phyloP scores from a whole-genome alignment of 1,140 invertebrate species.

The Lepidurus apus region DNA sequence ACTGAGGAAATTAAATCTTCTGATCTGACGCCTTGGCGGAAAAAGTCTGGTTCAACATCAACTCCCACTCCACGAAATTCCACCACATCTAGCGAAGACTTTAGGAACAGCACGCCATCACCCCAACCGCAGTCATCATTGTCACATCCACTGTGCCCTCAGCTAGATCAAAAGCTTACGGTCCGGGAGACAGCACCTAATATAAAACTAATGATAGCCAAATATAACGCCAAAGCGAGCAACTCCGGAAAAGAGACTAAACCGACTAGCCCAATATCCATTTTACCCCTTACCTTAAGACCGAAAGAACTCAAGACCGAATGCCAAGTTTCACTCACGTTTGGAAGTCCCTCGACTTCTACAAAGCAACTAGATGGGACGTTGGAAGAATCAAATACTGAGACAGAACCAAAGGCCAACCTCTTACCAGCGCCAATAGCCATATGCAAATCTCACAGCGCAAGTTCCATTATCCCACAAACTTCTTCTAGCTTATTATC shows the following conservation, averaged over 20 bases:
- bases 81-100: constrained; percentile 6
- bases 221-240: constrained; percentile 56
- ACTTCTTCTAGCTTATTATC: constrained; percentile 31
- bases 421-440: constrained; percentile 7
- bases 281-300: constrained; percentile 51
- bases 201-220: constrained; percentile 60
- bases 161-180: constrained; percentile 35
- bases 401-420: constrained; percentile 36
- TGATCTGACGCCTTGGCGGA: constrained; percentile 31
- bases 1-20: neutral
- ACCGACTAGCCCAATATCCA: constrained; percentile 46
- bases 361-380: constrained; percentile 47
- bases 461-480: constrained; percentile 44
- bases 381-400: neutral
- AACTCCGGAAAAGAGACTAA: constrained; percentile 46
- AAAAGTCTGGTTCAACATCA: constrained; percentile 11
- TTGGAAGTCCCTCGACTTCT: constrained; percentile 46
- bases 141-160: constrained; percentile 37
- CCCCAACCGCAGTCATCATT: neutral
- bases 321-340: constrained; percentile 41
- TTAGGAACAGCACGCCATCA: neutral
- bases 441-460: constrained; percentile 43
- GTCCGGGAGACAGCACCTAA: constrained; percentile 56
- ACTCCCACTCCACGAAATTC: constrained; percentile 21
- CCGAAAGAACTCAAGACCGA: constrained; percentile 56